A percentile compares a stretch with the other conserved stretches of the same genome.
Conservation (phyloP, 2,797 vertebrate genomes). For the Erpetoichthys calabaricus region DNA sequence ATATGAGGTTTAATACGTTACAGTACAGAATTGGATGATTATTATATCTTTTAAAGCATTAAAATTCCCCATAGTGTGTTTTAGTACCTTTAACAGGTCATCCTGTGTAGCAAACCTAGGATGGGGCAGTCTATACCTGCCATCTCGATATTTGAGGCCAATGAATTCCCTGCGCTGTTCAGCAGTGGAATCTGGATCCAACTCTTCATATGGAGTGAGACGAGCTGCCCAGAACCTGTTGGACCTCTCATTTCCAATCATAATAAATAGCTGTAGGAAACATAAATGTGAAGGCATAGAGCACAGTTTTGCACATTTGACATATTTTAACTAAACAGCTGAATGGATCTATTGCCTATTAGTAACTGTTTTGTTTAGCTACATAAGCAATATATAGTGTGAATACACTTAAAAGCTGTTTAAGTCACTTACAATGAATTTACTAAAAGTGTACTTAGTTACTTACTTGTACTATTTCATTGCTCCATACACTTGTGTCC, state of each 20-base stretch:
- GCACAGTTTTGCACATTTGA: too few species aligned
- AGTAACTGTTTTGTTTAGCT: too few species aligned
- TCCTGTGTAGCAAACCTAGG: slow-evolving; percentile 60
- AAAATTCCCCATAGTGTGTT: too few species aligned
- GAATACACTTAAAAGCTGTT: too few species aligned
- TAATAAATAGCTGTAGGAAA: slow-evolving; percentile 70
- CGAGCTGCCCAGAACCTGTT: slow-evolving; percentile 79
- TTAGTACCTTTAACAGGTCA: slow-evolving; percentile 74
- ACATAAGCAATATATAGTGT: too few species aligned
- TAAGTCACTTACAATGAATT: neutral
- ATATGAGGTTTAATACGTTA: too few species aligned
- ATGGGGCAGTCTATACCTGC: slow-evolving; percentile 62
- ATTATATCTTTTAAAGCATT: too few species aligned
- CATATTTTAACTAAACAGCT: too few species aligned
- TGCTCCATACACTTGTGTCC: slow-evolving; percentile 92
- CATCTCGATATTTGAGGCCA: slow-evolving; percentile 68
- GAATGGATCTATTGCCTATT: too few species aligned
- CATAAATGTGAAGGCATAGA: too few species aligned
- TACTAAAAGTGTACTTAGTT: neutral
- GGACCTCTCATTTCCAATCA: slow-evolving; percentile 85
- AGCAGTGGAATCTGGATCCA: slow-evolving; percentile 51
- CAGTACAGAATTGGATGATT: too few species aligned
- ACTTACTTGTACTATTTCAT: slow-evolving; percentile 90
- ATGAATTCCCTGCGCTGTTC: slow-evolving; percentile 77
- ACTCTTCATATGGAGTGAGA: slow-evolving; percentile 39